These are phyloP conservation scores for Tipula confusa DNA, from an alignment of 2,888 invertebrate species.

Conservation along the genomic window DNA sequence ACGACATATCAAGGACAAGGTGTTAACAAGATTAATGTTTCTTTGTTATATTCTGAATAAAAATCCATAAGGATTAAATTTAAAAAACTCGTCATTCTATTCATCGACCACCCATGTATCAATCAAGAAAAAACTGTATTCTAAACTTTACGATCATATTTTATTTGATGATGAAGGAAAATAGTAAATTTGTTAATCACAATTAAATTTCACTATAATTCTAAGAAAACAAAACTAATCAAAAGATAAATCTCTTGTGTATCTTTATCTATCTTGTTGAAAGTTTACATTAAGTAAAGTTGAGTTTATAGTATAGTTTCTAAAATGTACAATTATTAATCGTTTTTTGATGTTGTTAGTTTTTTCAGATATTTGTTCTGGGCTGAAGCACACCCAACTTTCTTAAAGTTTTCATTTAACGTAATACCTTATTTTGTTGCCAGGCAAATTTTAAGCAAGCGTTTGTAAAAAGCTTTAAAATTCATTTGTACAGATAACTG, in stretches of 20 bases:
- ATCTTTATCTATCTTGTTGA: background rate
- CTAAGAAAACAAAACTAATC: background rate
- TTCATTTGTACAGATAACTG: no score
- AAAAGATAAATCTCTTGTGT: background rate
- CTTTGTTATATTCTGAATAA: background rate
- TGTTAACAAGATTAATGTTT: background rate
- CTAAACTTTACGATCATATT: background rate
- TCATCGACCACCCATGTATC: background rate
- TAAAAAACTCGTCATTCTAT: background rate
- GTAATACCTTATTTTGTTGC: background rate
- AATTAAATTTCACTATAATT: background rate
- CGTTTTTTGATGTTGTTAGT: no score
- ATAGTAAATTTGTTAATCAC: background rate
- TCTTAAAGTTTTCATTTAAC: no score
- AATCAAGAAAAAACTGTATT: background rate
- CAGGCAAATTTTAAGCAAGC: background rate
- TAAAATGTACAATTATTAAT: background rate
- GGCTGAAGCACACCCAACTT: no score
- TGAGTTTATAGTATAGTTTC: background rate
- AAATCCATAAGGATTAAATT: background rate
- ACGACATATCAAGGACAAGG: no score
- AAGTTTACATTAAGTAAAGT: background rate
- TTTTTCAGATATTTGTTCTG: no score
- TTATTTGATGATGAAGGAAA: background rate
- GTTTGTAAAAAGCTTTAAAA: background rate